These are phyloP conservation scores for Habrosyne pyritoides DNA, from an alignment of 2,888 invertebrate genomes.

Conservation along the genomic window DNA sequence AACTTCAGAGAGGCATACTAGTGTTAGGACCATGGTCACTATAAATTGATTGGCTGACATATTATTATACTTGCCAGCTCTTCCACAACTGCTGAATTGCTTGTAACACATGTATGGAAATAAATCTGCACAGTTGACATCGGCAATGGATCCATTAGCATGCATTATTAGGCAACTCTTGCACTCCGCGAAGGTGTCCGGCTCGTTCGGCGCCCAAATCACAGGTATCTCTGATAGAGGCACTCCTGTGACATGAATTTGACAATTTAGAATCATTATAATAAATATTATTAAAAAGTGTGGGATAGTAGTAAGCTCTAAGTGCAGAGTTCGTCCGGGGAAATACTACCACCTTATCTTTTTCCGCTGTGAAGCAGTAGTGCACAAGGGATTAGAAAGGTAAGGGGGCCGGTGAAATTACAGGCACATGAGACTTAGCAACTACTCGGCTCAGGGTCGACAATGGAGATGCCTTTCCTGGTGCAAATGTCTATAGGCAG, in stretches of 20 bases:
- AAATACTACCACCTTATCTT: too few species aligned
- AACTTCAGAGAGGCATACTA: too few species aligned
- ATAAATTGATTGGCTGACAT: not conserved
- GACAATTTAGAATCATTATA: too few species aligned
- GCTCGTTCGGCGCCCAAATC: not conserved
- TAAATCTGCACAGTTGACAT: not conserved
- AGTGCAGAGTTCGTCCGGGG: too few species aligned
- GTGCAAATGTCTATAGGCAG: constrained; percentile 4
- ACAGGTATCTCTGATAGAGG: not conserved
- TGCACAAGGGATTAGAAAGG: too few species aligned
- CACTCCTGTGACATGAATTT: not conserved
- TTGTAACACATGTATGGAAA: not conserved
- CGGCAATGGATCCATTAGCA: not conserved
- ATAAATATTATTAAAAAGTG: too few species aligned
- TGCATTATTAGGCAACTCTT: not conserved
- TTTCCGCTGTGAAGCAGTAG: too few species aligned
- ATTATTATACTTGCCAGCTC: not conserved
- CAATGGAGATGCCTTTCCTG: constrained; percentile 35
- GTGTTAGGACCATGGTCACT: too few species aligned
- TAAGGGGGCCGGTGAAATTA: too few species aligned
- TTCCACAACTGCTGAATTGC: not conserved
- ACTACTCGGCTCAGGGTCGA: too few species aligned
- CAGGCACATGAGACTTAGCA: too few species aligned
- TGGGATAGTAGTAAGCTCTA: too few species aligned
- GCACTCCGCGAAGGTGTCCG: not conserved